Base-by-base conservation (phyloP, 1,140 invertebrate genomes). In the Plutomurus gul region DNA sequence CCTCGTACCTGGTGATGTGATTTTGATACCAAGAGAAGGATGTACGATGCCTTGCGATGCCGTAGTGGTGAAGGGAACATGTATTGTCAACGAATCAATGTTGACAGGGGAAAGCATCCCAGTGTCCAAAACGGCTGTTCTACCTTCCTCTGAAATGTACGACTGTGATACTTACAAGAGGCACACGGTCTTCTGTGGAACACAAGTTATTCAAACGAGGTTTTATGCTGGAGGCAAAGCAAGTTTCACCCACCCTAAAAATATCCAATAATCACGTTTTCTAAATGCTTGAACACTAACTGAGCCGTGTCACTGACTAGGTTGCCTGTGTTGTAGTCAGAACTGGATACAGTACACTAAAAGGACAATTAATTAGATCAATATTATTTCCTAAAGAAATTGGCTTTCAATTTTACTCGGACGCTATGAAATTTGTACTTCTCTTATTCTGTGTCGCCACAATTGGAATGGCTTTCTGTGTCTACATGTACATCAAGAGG, bases 21-120 rank as follows among this genome's bases (percentile, higher is more conserved):
- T 99, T 43, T 89, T 94, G 75, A 92, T 99, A 80, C 96, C 97
- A 11, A 87, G 91, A 1, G 89, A 91, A 82, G 96, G 95, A 20
- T 94, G 94, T 85, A 89, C 91, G 4, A 92, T 98, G 90, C 91
- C 93, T 81, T 97, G 95, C 87, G 97, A 99, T 87, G 95, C 95
- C 1, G 92, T 96, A 2, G 86, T 99, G 25, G 88, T 98, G 3
- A 91, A 91, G 56, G 96, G 97, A 3, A 93, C 91, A 76, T 96
- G 95, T 82, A 95, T 98, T 82, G 91, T 99, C 13, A 97, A 99
- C 86, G 97, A 99, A 88, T 95, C 94, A 82, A 97, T 98, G 95
- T 89, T 99, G 11, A 99, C 96, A 72, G 95, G 91, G 78, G 91
- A 92, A 84, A 90, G 89, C 86, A 88, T 91, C 20, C 91, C 91